These are phyloP conservation scores for Belgica antarctica DNA, from an alignment of 2,888 invertebrate species.

Conservation along the genomic window DNA sequence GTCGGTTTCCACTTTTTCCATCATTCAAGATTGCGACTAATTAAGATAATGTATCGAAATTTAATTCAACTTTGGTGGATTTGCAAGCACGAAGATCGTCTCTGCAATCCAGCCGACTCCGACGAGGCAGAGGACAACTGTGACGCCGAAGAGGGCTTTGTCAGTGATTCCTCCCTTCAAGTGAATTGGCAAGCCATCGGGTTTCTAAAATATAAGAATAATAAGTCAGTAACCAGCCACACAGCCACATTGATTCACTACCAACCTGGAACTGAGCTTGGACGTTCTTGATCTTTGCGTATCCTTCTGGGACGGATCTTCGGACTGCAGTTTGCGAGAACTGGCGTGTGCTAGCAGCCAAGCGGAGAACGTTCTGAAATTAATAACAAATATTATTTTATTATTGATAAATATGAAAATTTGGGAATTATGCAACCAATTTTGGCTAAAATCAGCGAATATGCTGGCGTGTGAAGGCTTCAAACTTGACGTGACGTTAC, in stretches of 20 bases:
- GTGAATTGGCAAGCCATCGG: constrained; percentile 38
- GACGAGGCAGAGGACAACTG: not conserved
- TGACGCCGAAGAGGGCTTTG: constrained; percentile 22
- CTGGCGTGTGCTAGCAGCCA: constrained; percentile 7
- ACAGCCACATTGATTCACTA: not conserved
- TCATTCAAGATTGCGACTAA: constrained; percentile 20
- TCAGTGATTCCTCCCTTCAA: constrained; percentile 35
- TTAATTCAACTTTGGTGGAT: not conserved
- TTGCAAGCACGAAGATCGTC: not conserved
- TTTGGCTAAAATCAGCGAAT: not conserved
- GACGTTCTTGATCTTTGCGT: constrained; percentile 22
- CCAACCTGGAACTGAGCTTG: constrained; percentile 39
- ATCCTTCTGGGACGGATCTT: constrained; percentile 3
- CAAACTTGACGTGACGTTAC: too few relatives aligned
- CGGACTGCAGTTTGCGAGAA: constrained; percentile 24
- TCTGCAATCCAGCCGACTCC: constrained; percentile 1
- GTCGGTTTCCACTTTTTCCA: not conserved
- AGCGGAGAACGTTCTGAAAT: constrained; percentile 26
- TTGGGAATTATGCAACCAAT: constrained; percentile 36
- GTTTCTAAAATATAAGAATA: constrained; percentile 32
- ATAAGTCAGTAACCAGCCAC: too few relatives aligned
- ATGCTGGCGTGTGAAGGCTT: too few relatives aligned
- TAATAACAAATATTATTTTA: not conserved
- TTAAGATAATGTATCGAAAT: not conserved
- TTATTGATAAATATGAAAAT: not conserved